Evolutionary conservation across 1,140 invertebrate species (phyloP).

Genomic region (Drosophila melanogaster): Release_6_plus_ISO1_MT NT_033779.5:19784501-19785000

Average conservation of each 20-base stretch:
- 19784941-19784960: slow-evolving; percentile 70
- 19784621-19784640: neutral
- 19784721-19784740: slow-evolving; percentile 53
- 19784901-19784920: slow-evolving; percentile 78
- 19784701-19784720: slow-evolving; percentile 21
- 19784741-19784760: slow-evolving; percentile 63
- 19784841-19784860: slow-evolving; percentile 16
- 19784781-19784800: slow-evolving; percentile 77
- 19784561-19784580: slow-evolving; percentile 2
- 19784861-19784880: slow-evolving; percentile 71
- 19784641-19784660: neutral
- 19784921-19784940: slow-evolving; percentile 81
- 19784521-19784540: neutral
- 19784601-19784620: neutral
- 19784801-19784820: slow-evolving; percentile 65
- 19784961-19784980: slow-evolving; percentile 53
- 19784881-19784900: slow-evolving; percentile 44
- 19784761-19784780: slow-evolving; percentile 52
- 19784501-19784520: no score
- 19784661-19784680: neutral
- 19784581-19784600: slow-evolving; percentile 2
- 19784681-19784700: neutral
- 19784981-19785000: slow-evolving; percentile 12
- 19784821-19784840: slow-evolving; percentile 10
- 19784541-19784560: slow-evolving; percentile 1